Evolutionary conservation across 1,140 invertebrate species (phyloP).

Genomic region (Ladona fulva): DNA sequence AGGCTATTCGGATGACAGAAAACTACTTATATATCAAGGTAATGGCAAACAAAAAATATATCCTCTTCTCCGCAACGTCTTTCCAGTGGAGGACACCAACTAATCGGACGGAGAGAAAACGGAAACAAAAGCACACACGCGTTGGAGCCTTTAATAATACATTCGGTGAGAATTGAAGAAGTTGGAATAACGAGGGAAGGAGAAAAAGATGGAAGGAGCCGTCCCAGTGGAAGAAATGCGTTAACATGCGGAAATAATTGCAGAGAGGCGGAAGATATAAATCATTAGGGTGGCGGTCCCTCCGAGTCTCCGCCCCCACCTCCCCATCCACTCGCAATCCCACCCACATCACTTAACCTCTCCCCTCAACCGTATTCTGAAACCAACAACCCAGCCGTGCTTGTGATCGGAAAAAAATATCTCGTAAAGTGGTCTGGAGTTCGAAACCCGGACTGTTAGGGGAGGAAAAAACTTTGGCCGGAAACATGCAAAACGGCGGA

Average conservation of each 20-base stretch:
- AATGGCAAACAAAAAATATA: too few species aligned
- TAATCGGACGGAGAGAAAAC: background rate
- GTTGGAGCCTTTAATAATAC: constrained; percentile 6
- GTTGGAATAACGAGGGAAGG: background rate
- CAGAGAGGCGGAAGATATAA: background rate
- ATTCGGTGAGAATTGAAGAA: constrained; percentile 9
- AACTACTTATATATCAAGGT: too few species aligned
- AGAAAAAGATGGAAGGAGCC: background rate
- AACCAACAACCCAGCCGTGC: constrained; percentile 1
- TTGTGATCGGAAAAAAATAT: background rate
- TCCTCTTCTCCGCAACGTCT: too few species aligned
- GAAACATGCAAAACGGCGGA: too few species aligned
- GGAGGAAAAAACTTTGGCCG: too few species aligned
- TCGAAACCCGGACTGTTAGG: too few species aligned
- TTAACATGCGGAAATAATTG: constrained; percentile 10
- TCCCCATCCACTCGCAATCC: background rate
- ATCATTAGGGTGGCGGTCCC: background rate
- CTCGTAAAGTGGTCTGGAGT: too few species aligned
- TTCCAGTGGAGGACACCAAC: background rate
- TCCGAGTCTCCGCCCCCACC: background rate
- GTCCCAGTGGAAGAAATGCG: constrained; percentile 2
- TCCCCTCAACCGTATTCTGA: background rate
- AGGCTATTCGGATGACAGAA: too few species aligned
- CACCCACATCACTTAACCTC: background rate
- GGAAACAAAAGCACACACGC: too few species aligned